These are phyloP conservation scores for Mycalesis mineus DNA, from an alignment of 2,888 invertebrate genomes.

Conservation along the genomic window DNA sequence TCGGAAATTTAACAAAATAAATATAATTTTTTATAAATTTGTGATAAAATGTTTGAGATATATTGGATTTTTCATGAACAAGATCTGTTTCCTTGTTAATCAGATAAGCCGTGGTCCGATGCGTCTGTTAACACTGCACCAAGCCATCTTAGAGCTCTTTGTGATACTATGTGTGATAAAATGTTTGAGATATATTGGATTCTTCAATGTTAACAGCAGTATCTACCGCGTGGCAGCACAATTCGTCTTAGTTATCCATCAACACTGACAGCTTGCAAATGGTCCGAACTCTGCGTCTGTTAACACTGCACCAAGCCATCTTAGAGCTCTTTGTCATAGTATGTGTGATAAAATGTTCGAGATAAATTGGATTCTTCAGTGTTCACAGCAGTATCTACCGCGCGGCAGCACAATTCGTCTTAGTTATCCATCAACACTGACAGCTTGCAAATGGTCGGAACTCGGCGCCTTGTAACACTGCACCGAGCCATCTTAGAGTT, in stretches of 20 bases:
- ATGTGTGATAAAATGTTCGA: too few species aligned
- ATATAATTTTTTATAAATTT: too few species aligned
- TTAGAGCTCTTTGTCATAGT: slow-evolving; percentile 7
- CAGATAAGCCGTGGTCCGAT: too few species aligned
- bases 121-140: too few species aligned
- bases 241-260: slow-evolving; percentile 32
- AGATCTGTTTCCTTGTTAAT: too few species aligned
- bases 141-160: too few species aligned
- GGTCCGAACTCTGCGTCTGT: slow-evolving; percentile 26
- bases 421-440: slow-evolving; percentile 30
- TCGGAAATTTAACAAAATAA: too few species aligned
- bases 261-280: slow-evolving; percentile 31
- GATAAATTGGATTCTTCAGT: neutral
- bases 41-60: too few species aligned
- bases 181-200: too few species aligned
- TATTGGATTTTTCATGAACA: too few species aligned
- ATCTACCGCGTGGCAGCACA: slow-evolving; percentile 18
- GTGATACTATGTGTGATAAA: too few species aligned
- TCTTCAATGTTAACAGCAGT: slow-evolving; percentile 5
- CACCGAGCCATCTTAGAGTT: slow-evolving; percentile 11
- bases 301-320: slow-evolving; percentile 19
- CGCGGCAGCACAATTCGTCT: slow-evolving; percentile 26
- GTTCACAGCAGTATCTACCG: slow-evolving; percentile 16
- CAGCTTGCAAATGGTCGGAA: slow-evolving; percentile 31
- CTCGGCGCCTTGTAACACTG: slow-evolving; percentile 25